Evolutionary conservation across 2,113 vertebrate species (phyloP).

Genomic region (Callithrix jacchus): DNA sequence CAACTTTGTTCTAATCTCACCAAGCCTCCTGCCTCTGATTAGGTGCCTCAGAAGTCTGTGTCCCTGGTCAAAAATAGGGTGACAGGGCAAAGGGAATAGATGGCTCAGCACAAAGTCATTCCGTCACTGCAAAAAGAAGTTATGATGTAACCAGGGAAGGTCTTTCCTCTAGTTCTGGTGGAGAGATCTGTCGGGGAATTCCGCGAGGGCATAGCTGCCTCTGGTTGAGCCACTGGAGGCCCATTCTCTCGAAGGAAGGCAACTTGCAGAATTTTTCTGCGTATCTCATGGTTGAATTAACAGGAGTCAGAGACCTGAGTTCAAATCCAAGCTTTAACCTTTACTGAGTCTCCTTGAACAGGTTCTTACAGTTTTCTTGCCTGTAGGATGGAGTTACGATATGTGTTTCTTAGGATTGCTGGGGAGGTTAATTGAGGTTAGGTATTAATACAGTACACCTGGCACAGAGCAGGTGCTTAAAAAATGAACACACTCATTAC

Average conservation of each 20-base stretch:
- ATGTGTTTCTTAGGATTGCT: not conserved
- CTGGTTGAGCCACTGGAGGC: not conserved
- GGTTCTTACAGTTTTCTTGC: not conserved
- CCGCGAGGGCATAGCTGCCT: not conserved
- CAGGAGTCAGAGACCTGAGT: constrained; percentile 5
- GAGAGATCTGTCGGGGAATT: not conserved
- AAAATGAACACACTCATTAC: not conserved
- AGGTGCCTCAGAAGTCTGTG: not conserved
- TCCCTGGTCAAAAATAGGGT: not conserved
- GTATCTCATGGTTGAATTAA: not conserved
- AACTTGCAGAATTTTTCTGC: not conserved
- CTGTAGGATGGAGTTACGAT: not conserved
- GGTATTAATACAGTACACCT: not conserved
- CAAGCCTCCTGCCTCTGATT: not conserved
- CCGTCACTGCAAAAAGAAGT: not conserved
- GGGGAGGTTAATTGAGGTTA: constrained; percentile 5
- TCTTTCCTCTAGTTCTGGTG: not conserved
- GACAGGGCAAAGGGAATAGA: not conserved
- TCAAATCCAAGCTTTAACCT: not conserved
- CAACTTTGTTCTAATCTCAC: not conserved
- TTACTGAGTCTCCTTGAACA: not conserved
- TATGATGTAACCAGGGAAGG: not conserved
- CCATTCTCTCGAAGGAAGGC: not conserved
- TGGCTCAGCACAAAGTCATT: not conserved
- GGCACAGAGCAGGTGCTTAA: not conserved